Evolutionary conservation across 2,888 invertebrate genomes (phyloP), one percentile per base, ranked within the genome.

Genomic region (Drosophila kambysellisi): DNA sequence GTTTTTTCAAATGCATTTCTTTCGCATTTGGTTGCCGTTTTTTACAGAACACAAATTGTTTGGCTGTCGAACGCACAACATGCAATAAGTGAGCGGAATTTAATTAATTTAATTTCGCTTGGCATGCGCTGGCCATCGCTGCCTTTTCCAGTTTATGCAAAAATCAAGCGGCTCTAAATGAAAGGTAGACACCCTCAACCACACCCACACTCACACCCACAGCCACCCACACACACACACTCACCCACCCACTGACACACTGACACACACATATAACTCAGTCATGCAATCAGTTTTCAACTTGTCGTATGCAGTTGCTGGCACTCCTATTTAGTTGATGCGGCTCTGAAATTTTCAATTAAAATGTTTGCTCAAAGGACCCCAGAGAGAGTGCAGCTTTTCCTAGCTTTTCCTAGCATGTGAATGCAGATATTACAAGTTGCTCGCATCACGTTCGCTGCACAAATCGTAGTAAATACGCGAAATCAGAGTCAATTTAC

Each of bases 261-360:
- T 5, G 59, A 53, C 43, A 53, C 29, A 54, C 41, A 57, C 46
- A 48, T 54, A 75, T 52, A 70, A 62, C 56, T 60, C 79, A 74
- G 46, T 61, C 82, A 77, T 67, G 81, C 77, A 74, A 70, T 64
- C 70, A 76, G 78, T 62, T 69, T 68, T 68, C 68, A 76, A 81
- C 78, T 88, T 81, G 81, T 76, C 83, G 83, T 59, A 68, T 60
- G 74, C 83, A 77, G 70, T 58, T 68, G 61, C 64, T 37, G 67
- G 56, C 67, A 37, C 67, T 72, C 46, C 58, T 76, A 73, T 82
- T 82, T 81, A 79, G 79, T 79, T 76, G 54, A 70, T 67, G 73
- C 71, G 81, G 64, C 77, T 74, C 72, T 75, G 74, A 79, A 80
- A 81, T 88, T 88, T 86, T 83, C 86, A 89, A 89, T 88, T 88